Evolutionary conservation across 2,888 invertebrate species (phyloP).

Genomic region (Lasioglossum vierecki): DNA sequence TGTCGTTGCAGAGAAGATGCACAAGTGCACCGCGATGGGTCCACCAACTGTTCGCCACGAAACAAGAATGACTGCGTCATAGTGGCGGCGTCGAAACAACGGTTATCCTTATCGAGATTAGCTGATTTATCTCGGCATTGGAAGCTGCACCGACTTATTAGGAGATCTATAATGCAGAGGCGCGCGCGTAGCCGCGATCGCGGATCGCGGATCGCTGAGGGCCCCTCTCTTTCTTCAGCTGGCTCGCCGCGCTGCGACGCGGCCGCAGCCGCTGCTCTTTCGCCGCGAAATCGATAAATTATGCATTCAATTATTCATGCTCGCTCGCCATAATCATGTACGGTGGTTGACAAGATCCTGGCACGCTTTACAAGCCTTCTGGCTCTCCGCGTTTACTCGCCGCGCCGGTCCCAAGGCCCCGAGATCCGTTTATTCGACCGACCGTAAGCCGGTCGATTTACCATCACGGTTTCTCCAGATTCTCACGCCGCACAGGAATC

Average conservation of each 20-base stretch:
- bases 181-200: conserved; percentile 20
- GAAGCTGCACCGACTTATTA: conserved; percentile 72
- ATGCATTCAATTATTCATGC: conserved; percentile 81
- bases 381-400: conserved; percentile 54
- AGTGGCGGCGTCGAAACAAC: conserved; percentile 62
- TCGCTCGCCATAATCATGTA: conserved; percentile 78
- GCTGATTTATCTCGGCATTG: conserved; percentile 73
- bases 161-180: conserved; percentile 62
- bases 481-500: not conserved
- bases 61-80: conserved; percentile 42
- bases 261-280: conserved; percentile 53
- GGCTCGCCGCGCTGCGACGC: not conserved
- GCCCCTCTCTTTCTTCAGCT: conserved; percentile 39
- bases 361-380: conserved; percentile 62
- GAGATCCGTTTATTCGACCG: conserved; percentile 56
- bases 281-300: conserved; percentile 77
- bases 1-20: not conserved
- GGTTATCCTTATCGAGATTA: conserved; percentile 75
- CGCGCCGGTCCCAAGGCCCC: conserved; percentile 29
- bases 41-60: not conserved
- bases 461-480: not conserved
- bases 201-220: not conserved
- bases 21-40: not conserved
- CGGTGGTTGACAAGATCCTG: conserved; percentile 80
- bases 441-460: conserved; percentile 22